Percentiles rank a stretch among this genome's conserved stretches.
Evolutionary conservation across 2,113 vertebrate species (phyloP).

Genomic region (Callopanchax toddi): DNA sequence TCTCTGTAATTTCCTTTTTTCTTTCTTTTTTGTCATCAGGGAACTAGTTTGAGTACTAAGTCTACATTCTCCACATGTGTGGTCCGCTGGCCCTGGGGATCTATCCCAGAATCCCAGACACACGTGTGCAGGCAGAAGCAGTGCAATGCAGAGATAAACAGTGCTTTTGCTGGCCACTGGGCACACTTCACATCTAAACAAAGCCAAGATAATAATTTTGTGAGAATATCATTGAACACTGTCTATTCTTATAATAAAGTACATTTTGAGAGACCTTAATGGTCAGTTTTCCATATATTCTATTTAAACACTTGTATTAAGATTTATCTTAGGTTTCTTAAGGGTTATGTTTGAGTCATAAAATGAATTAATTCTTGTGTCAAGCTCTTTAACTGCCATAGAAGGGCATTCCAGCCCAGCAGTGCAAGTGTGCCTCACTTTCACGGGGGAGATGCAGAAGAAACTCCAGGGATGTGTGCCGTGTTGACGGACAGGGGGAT

Average conservation of each 20-base stretch:
- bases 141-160: constrained; percentile 77
- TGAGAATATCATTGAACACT: constrained; percentile 2
- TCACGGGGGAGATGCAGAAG: constrained; percentile 57
- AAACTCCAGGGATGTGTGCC: constrained; percentile 68
- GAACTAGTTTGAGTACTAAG: constrained; percentile 53
- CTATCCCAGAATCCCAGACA: constrained; percentile 79
- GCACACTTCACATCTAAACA: constrained; percentile 67
- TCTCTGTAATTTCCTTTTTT: constrained; percentile 25
- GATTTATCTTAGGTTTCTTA: background rate
- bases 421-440: constrained; percentile 67
- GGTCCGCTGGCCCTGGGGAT: constrained; percentile 77
- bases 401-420: constrained; percentile 38
- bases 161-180: constrained; percentile 69
- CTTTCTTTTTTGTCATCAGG: constrained; percentile 28
- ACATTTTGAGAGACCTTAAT: background rate
- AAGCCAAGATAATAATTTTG: constrained; percentile 47
- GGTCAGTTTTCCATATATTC: background rate
- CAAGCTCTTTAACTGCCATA: constrained; percentile 33
- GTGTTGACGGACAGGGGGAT: constrained; percentile 78
- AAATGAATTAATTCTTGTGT: constrained; percentile 21
- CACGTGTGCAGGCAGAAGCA: constrained; percentile 80
- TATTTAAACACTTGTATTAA: background rate
- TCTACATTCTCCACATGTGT: constrained; percentile 83
- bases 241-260: background rate
- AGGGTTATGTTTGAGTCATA: constrained; percentile 1